Evolutionary conservation across 2,797 vertebrate genomes (phyloP).

Genomic region (Anas bahamensis): DNA sequence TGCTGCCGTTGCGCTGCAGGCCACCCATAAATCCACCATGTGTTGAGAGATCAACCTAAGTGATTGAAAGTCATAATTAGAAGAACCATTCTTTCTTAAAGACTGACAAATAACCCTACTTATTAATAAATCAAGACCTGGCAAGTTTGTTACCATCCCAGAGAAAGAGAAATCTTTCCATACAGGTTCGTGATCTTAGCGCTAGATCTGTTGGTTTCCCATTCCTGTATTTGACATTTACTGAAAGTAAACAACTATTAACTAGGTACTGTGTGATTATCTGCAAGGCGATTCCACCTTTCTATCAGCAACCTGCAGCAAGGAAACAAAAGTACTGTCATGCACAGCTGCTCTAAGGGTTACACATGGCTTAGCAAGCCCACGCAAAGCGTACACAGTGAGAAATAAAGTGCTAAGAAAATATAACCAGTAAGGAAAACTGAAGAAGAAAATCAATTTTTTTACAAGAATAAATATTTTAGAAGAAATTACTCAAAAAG

Average conservation of each 20-base stretch:
- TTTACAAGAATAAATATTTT: not conserved
- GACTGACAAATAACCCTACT: no score
- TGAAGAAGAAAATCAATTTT: not conserved
- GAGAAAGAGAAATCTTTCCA: not conserved
- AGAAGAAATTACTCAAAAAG: not conserved
- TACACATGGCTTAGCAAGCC: not conserved
- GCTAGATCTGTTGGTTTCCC: not conserved
- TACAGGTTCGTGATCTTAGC: fast-evolving
- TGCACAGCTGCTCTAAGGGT: not conserved
- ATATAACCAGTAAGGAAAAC: not conserved
- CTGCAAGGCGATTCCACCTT: not conserved
- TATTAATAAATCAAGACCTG: not conserved
- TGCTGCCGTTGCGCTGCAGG: conserved; percentile 97
- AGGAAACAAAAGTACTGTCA: not conserved
- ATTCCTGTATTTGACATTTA: not conserved
- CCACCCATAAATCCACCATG: conserved; percentile 99
- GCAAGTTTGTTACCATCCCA: not conserved
- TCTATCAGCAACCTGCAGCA: not conserved
- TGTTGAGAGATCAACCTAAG: conserved; percentile 93
- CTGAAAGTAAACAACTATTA: not conserved
- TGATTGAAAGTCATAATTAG: not conserved
- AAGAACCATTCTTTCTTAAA: not conserved
- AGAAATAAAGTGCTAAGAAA: not conserved
- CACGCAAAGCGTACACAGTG: not conserved
- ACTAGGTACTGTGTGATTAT: not conserved